phyloP scores from a whole-genome alignment of 2,888 invertebrate species.

The Caenorhabditis imperialis region DNA sequence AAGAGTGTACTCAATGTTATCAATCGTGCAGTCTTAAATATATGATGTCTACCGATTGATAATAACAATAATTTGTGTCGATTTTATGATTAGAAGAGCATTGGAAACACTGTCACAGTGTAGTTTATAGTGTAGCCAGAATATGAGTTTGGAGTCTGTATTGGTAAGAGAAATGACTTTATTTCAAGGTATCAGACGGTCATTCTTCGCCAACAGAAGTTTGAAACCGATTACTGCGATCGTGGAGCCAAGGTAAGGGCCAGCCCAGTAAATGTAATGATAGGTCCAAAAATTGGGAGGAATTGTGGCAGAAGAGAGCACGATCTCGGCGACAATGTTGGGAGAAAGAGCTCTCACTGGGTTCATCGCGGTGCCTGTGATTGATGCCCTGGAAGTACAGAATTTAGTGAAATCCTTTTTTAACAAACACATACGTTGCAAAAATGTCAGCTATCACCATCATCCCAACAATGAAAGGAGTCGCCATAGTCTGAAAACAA shows the following conservation, averaged over 20 bases:
- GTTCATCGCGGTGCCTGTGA: slow-evolving; percentile 51
- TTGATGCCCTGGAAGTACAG: slow-evolving; percentile 49
- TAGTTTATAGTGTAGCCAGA: slow-evolving; percentile 22
- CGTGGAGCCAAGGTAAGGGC: slow-evolving; percentile 44
- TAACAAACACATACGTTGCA: too few relatives aligned
- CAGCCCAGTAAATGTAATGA: slow-evolving; percentile 54
- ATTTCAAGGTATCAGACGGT: slow-evolving; percentile 32
- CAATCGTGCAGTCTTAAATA: too few relatives aligned
- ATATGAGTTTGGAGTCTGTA: slow-evolving; percentile 1
- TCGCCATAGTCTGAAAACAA: slow-evolving; percentile 22
- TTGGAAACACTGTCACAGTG: slow-evolving; percentile 33
- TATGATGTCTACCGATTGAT: too few relatives aligned
- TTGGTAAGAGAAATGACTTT: background rate
- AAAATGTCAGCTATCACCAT: slow-evolving; percentile 49
- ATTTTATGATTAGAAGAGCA: too few relatives aligned
- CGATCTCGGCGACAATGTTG: slow-evolving; percentile 48
- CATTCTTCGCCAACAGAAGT: slow-evolving; percentile 22
- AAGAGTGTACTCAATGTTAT: too few relatives aligned
- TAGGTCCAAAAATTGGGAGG: slow-evolving; percentile 44
- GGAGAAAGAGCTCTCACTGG: slow-evolving; percentile 47
- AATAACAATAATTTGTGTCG: too few relatives aligned
- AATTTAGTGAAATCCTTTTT: too few relatives aligned
- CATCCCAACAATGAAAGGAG: slow-evolving; percentile 37
- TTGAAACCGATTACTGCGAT: slow-evolving; percentile 41
- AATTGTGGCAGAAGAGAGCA: slow-evolving; percentile 27